Base-by-base conservation (phyloP, 2,888 invertebrate species). In the Eupithecia exiguata region DNA sequence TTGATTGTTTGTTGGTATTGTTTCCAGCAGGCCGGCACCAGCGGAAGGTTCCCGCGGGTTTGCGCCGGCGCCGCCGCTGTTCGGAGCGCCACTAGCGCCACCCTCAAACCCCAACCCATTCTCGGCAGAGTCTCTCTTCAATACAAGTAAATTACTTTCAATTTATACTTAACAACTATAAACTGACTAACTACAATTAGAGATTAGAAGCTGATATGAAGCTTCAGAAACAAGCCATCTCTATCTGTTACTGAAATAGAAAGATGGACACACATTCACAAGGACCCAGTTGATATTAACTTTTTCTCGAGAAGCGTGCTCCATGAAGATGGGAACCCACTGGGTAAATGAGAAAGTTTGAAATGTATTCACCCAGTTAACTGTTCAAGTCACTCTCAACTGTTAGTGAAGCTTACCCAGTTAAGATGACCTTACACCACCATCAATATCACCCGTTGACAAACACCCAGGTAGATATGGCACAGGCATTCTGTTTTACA, bases 41-140 rank as follows among this genome's bases (percentile, higher is more conserved):
- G 88, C 94, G 72, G 95, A 95, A 88, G 95, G 95, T 79, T 89
- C 95, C 76, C 89, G 95, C 86, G 93, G 95, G 87, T 95, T 96
- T 84, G 92, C 95, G 84, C 96, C 95, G 85, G 96, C 95, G 83
- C 96, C 95, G 80, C 96, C 95, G 78, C 95, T 97, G 84, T 96
- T 97, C 87, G 95, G 97, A 21, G 95, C 97, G 67, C 96, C 96
- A 53, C 89, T 96, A 43, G 95, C 95, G 75, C 92, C 95, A 77
- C 92, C 95, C 77, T 92, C 96, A 71, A 97, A 97, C 86, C 97
- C 97, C 12, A 97, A 97, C 91, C 97, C 98, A 1, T 98, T 98
- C 92, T 97, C 98, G 16, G 97, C 98, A 10, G 98, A 98, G 90
- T 97, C 97, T 84, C 95, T 98, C 79, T 97, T 98, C 90, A 97